Evolutionary conservation across 2,888 invertebrate genomes (phyloP).

Genomic region (Ecliptopera silaceata): DNA sequence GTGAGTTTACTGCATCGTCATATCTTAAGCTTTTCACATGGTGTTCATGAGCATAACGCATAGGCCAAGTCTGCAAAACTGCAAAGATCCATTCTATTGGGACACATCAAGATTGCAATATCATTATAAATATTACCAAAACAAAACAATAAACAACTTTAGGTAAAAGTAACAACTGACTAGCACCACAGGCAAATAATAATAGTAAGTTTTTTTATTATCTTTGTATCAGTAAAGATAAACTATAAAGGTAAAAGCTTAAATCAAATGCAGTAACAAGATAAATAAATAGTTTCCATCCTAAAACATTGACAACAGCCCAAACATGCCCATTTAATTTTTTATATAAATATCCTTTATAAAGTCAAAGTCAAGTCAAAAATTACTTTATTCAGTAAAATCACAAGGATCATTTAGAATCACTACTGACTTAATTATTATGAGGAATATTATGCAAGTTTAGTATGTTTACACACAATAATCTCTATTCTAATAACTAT

Average conservation of each 20-base stretch:
- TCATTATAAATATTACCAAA: not conserved
- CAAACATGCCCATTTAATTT: constrained; percentile 32
- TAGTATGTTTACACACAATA: constrained; percentile 10
- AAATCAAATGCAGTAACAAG: constrained; percentile 41
- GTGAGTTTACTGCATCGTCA: too few relatives aligned
- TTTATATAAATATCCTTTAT: constrained; percentile 22
- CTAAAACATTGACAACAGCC: constrained; percentile 18
- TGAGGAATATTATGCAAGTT: constrained; percentile 28
- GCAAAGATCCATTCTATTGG: too few relatives aligned
- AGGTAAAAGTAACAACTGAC: constrained; percentile 40
- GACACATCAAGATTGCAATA: too few relatives aligned
- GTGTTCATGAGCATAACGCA: too few relatives aligned
- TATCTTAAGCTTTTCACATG: too few relatives aligned
- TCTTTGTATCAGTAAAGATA: constrained; percentile 23
- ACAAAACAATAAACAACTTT: constrained; percentile 7
- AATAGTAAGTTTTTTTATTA: constrained; percentile 12
- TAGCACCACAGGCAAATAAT: constrained; percentile 54
- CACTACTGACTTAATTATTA: constrained; percentile 24
- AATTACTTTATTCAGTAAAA: too few relatives aligned
- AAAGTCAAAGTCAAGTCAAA: too few relatives aligned
- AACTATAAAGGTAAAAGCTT: constrained; percentile 28
- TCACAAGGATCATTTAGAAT: too few relatives aligned
- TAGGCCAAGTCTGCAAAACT: too few relatives aligned
- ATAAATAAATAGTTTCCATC: constrained; percentile 7
- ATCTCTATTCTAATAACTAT: not conserved